Evolutionary conservation across 2,797 vertebrate species (phyloP).

Genomic region (Schizothorax lantsangensis): DNA sequence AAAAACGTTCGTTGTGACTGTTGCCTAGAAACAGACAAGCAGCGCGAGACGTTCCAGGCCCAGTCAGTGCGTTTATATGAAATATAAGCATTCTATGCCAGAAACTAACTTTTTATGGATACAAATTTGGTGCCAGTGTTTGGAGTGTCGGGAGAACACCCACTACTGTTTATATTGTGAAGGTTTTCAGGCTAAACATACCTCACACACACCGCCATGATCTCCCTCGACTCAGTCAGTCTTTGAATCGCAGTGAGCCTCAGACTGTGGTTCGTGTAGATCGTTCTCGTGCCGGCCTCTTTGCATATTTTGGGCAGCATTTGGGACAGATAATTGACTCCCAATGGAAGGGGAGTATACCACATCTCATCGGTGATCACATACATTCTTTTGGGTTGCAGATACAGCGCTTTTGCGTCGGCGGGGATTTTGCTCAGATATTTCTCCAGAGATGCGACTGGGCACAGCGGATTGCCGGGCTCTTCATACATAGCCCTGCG

Average conservation of each 20-base stretch:
- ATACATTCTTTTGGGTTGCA: slow-evolving; percentile 42
- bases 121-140: too few species aligned
- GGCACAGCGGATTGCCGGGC: slow-evolving; percentile 47
- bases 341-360: slow-evolving; percentile 35
- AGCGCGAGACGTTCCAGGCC: background rate
- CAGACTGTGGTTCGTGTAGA: slow-evolving; percentile 44
- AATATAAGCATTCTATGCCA: background rate
- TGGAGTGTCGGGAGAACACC: background rate
- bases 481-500: slow-evolving; percentile 49
- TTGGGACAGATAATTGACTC: slow-evolving; percentile 59
- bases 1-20: background rate
- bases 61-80: background rate
- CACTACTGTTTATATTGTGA: background rate
- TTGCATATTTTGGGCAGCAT: slow-evolving; percentile 60
- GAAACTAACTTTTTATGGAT: background rate
- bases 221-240: slow-evolving; percentile 23
- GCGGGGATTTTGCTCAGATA: slow-evolving; percentile 30
- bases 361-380: slow-evolving; percentile 44
- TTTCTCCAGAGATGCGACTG: slow-evolving; percentile 38
- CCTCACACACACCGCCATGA: slow-evolving; percentile 28
- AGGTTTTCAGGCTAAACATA: background rate
- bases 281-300: slow-evolving; percentile 47
- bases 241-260: slow-evolving; percentile 31
- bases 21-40: background rate
- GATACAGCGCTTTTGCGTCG: slow-evolving; percentile 23